These are phyloP conservation scores for Zaprionus lineosus DNA, from an alignment of 2,888 invertebrate genomes.

Conservation along the genomic window DNA sequence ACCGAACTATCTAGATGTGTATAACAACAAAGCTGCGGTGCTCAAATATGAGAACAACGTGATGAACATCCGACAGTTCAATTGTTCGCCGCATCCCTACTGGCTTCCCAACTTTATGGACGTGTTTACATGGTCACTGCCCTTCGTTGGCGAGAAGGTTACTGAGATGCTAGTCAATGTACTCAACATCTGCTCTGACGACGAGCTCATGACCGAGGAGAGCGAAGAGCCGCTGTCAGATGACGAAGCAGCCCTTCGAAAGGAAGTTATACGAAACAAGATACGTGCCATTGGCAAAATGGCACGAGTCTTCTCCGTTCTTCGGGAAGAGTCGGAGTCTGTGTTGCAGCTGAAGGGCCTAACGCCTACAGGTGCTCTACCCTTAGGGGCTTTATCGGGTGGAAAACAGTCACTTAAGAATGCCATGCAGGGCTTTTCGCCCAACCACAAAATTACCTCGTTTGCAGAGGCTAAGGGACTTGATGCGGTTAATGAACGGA, in stretches of 20 bases:
- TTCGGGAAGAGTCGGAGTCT: constrained; percentile 99
- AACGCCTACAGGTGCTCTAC: constrained; percentile 98
- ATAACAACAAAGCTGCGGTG: constrained; percentile 99
- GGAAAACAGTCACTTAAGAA: constrained; percentile 98
- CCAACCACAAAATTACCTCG: constrained; percentile 98
- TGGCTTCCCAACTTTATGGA: constrained; percentile 99
- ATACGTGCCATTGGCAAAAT: constrained; percentile 99
- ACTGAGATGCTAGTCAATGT: constrained; percentile 99
- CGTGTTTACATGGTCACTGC: constrained; percentile 99
- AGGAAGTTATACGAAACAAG: constrained; percentile 99
- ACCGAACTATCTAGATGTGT: constrained; percentile 99
- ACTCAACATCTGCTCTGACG: constrained; percentile 99
- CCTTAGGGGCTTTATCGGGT: constrained; percentile 97
- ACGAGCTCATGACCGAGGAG: constrained; percentile 98
- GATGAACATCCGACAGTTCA: constrained; percentile 99
- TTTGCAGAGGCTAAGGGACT: constrained; percentile 99
- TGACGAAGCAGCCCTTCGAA: constrained; percentile 95
- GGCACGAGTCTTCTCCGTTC: constrained; percentile 99
- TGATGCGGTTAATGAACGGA: constrained; percentile 99
- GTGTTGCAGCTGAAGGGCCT: constrained; percentile 99
- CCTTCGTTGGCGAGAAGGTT: constrained; percentile 99
- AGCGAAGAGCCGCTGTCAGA: constrained; percentile 87
- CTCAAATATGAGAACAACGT: constrained; percentile 99
- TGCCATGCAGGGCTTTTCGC: constrained; percentile 97
- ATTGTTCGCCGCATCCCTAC: constrained; percentile 99